These are phyloP conservation scores for Leptinotarsa peninsularis DNA, from an alignment of 2,888 invertebrate genomes.

Conservation along the genomic window DNA sequence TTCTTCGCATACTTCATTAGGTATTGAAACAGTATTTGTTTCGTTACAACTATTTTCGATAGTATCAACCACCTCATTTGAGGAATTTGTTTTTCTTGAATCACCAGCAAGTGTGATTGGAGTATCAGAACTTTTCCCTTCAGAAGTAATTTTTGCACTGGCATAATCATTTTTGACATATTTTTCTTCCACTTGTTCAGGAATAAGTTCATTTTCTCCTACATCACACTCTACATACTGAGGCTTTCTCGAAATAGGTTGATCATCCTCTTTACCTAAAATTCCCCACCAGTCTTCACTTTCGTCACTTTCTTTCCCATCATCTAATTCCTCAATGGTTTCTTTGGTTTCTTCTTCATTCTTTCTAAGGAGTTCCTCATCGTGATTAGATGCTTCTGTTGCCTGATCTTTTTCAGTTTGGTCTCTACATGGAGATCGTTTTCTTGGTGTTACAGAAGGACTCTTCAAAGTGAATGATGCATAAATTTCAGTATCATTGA, in stretches of 20 bases:
- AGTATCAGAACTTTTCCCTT: background rate
- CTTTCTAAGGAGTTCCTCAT: conserved; percentile 33
- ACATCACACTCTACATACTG: conserved; percentile 16
- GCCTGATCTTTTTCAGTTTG: conserved; percentile 10
- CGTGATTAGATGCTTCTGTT: conserved; percentile 16
- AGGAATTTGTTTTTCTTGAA: no score
- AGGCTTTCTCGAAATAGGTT: conserved; percentile 25
- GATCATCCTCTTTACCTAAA: conserved; percentile 49
- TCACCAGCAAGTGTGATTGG: no score
- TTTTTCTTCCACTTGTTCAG: conserved; percentile 43
- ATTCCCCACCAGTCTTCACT: conserved; percentile 56
- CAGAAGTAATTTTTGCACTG: conserved; percentile 14
- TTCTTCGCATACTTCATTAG: background rate
- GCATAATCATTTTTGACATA: conserved; percentile 39
- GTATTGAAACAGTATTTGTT: background rate
- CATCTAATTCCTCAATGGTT: conserved; percentile 25
- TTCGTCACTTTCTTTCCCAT: conserved; percentile 53
- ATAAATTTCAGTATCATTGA: conserved; percentile 26
- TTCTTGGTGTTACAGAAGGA: conserved; percentile 29
- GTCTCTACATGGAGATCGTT: conserved; percentile 14
- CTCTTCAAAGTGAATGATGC: conserved; percentile 41
- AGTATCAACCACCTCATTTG: background rate
- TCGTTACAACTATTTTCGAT: background rate
- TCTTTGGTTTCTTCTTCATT: conserved; percentile 34
- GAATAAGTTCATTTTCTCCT: conserved; percentile 19